phyloP scores from a whole-genome alignment of 2,888 invertebrate species.

The Apotomis turbidana region DNA sequence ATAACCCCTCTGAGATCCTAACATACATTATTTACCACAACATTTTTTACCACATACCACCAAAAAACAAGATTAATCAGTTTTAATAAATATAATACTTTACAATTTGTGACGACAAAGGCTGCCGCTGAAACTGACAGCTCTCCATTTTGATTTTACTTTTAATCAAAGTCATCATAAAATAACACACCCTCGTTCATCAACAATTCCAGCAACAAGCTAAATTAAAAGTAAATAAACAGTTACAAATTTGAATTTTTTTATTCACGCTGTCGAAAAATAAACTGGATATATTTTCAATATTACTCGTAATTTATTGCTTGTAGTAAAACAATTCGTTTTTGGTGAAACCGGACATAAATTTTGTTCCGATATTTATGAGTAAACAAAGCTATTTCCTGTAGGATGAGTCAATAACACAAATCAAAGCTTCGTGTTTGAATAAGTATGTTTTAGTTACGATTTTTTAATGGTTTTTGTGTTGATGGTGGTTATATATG shows the following conservation, averaged over 20 bases:
- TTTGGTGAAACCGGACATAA: slow-evolving; percentile 18
- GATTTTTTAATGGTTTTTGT: not conserved
- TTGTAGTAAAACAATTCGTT: slow-evolving; percentile 27
- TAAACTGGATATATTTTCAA: not conserved
- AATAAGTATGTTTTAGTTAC: slow-evolving; percentile 4
- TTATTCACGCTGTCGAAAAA: slow-evolving; percentile 3
- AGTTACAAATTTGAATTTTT: not conserved
- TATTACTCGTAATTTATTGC: slow-evolving; percentile 11
- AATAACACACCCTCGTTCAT: not conserved
- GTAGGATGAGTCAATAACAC: slow-evolving; percentile 32
- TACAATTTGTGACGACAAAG: not conserved
- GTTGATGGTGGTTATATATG: no score
- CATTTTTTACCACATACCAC: no score
- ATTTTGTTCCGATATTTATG: slow-evolving; percentile 44
- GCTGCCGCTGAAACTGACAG: not conserved
- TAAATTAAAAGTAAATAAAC: not conserved
- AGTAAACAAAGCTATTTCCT: slow-evolving; percentile 48
- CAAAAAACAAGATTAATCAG: no score
- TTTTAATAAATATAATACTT: not conserved
- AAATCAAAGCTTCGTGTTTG: slow-evolving; percentile 23
- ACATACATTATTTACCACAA: no score
- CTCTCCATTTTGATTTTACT: not conserved
- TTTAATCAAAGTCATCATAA: not conserved
- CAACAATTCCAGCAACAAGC: not conserved
- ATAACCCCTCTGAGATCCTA: no score